phyloP scores from a whole-genome alignment of 1,140 invertebrate species.

The Drosophila pandora region DNA sequence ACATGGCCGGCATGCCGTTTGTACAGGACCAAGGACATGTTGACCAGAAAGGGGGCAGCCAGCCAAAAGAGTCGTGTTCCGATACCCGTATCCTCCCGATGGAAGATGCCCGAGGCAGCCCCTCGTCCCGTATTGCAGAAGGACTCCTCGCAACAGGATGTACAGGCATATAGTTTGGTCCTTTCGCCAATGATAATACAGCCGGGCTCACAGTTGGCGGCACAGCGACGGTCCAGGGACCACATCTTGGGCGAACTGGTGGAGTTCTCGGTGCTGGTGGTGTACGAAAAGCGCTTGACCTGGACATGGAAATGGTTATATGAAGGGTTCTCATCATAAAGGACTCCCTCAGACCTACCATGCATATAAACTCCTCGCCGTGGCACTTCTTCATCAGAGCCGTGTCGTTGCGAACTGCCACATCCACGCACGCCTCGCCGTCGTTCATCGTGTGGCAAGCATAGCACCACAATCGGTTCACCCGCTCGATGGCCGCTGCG shows the following conservation, averaged over 20 bases:
- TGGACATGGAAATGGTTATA: slow-evolving; percentile 68
- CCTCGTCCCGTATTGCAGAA: slow-evolving; percentile 89
- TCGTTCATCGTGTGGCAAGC: slow-evolving; percentile 90
- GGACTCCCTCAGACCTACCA: slow-evolving; percentile 85
- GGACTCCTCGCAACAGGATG: slow-evolving; percentile 90
- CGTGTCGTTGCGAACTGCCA: slow-evolving; percentile 85
- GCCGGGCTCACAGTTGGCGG: slow-evolving; percentile 91
- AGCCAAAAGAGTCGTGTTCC: slow-evolving; percentile 70
- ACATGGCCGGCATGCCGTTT: slow-evolving; percentile 51
- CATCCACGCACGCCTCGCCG: slow-evolving; percentile 87
- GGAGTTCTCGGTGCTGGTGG: slow-evolving; percentile 91
- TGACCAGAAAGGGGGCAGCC: slow-evolving; percentile 64
- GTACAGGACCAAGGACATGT: slow-evolving; percentile 69
- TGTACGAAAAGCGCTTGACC: slow-evolving; percentile 93
- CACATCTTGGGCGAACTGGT: slow-evolving; percentile 90
- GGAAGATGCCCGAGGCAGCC: slow-evolving; percentile 64
- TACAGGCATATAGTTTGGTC: slow-evolving; percentile 93
- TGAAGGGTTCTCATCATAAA: background rate
- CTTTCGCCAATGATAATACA: slow-evolving; percentile 94
- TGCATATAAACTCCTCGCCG: slow-evolving; percentile 90
- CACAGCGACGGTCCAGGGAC: slow-evolving; percentile 92
- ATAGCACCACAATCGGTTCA: slow-evolving; percentile 92
- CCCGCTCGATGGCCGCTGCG: slow-evolving; percentile 88
- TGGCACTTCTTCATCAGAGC: slow-evolving; percentile 89
- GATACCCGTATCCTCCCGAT: slow-evolving; percentile 77